Conservation (phyloP, 2,888 invertebrate species). For the Acanthoscelides obtectus region DNA sequence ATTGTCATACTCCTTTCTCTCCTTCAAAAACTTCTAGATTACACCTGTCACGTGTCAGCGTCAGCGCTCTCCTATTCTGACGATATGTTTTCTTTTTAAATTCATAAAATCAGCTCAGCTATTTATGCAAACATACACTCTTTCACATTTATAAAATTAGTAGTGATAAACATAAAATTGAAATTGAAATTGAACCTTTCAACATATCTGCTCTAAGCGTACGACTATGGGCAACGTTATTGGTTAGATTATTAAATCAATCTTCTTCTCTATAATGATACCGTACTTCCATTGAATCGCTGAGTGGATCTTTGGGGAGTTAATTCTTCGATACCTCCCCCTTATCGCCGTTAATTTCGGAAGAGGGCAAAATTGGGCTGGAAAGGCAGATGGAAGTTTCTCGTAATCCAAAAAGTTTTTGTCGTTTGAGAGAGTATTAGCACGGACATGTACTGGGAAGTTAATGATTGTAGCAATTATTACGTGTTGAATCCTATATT, state of each 20-base stretch:
- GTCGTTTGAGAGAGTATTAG: not conserved
- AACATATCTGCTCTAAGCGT: too few species aligned
- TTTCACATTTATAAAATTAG: too few species aligned
- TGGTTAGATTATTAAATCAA: not conserved
- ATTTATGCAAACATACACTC: too few species aligned
- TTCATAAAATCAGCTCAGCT: too few species aligned
- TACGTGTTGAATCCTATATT: not conserved
- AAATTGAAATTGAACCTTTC: too few species aligned
- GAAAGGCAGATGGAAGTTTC: not conserved
- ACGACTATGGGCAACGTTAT: not conserved
- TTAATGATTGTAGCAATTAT: not conserved
- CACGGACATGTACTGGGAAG: not conserved
- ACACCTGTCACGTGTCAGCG: too few species aligned
- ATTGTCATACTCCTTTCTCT: too few species aligned
- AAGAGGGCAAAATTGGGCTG: not conserved
- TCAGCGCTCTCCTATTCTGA: too few species aligned
- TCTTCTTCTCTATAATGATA: not conserved
- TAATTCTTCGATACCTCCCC: not conserved
- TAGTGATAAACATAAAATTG: too few species aligned
- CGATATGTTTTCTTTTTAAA: too few species aligned
- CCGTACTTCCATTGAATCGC: not conserved
- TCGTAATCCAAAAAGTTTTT: not conserved
- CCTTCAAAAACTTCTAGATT: too few species aligned
- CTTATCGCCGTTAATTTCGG: not conserved
- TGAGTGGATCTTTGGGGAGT: not conserved